Evolutionary conservation across 1,140 invertebrate species (phyloP).

Genomic region (Drosophila pallidifrons): DNA sequence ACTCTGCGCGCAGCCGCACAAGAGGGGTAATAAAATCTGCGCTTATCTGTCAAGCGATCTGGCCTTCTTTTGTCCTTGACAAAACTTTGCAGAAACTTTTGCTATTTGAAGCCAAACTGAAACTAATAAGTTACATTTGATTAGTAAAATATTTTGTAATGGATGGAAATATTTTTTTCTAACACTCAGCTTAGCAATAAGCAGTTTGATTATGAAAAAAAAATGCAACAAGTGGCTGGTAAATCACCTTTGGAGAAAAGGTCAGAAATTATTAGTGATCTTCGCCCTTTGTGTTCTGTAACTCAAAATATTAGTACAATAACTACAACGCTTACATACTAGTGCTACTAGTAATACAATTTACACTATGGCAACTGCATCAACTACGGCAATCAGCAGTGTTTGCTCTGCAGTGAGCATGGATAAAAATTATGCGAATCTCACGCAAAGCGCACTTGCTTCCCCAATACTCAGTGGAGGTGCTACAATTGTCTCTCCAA

Average conservation of each 20-base stretch:
- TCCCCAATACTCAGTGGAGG: too few species aligned
- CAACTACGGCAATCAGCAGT: conserved; percentile 9
- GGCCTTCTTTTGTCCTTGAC: too few species aligned
- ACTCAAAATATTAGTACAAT: neutral
- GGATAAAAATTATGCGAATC: neutral
- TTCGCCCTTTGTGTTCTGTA: neutral
- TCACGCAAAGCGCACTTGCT: too few species aligned
- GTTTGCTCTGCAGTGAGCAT: neutral
- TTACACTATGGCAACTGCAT: neutral
- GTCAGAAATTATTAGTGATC: neutral
- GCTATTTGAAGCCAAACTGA: neutral
- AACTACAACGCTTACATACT: conserved; percentile 15
- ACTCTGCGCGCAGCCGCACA: too few species aligned
- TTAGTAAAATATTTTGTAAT: neutral
- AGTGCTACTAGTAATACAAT: conserved; percentile 10
- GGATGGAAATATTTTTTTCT: neutral
- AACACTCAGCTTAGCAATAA: conserved; percentile 15
- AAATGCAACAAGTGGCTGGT: neutral
- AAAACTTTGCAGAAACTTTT: too few species aligned
- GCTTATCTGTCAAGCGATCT: too few species aligned
- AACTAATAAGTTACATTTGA: neutral
- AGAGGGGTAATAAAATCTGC: too few species aligned
- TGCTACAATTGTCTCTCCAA: too few species aligned
- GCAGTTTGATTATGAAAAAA: conserved; percentile 6
- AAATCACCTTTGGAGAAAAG: conserved; percentile 7